phyloP scores from a whole-genome alignment of 2,888 invertebrate species.

The Bibio marci region DNA sequence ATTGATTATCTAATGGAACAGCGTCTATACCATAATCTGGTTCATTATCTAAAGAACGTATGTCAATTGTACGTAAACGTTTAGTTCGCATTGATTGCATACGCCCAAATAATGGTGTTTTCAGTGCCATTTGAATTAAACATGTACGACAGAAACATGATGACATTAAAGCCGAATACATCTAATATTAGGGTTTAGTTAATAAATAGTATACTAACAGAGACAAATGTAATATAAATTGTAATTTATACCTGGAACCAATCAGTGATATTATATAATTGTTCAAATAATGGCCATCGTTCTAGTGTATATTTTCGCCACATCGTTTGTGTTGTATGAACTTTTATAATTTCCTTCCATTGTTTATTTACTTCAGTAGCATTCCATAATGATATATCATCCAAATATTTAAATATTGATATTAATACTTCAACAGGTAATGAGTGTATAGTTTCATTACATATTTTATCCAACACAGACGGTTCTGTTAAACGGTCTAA shows the following conservation, averaged over 20 bases:
- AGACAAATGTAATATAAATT: conserved; percentile 5
- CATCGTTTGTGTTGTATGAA: conserved; percentile 56
- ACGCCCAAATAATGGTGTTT: conserved; percentile 44
- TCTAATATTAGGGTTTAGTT: conserved; percentile 28
- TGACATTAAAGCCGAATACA: conserved; percentile 47
- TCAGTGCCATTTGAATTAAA: conserved; percentile 66
- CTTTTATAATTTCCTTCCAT: conserved; percentile 66
- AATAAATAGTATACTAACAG: conserved; percentile 1
- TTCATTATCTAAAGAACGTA: conserved; percentile 29
- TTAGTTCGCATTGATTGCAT: conserved; percentile 72
- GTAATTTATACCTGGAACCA: conserved; percentile 53
- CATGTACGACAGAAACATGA: conserved; percentile 79
- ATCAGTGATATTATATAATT: conserved; percentile 50
- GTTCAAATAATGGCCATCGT: conserved; percentile 75
- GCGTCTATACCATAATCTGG: conserved; percentile 29
- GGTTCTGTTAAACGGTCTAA: conserved; percentile 23
- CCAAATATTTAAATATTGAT: conserved; percentile 74
- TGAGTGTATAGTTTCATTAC: conserved; percentile 16
- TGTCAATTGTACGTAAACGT: conserved; percentile 53
- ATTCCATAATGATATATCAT: conserved; percentile 81
- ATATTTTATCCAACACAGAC: conserved; percentile 10
- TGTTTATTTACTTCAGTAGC: conserved; percentile 72
- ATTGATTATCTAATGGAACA: conserved; percentile 26
- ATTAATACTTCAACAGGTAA: conserved; percentile 49
- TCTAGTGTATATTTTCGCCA: conserved; percentile 64